Evolutionary conservation across 2,797 vertebrate genomes (phyloP).

Genomic region (Lacerta viridis): DNA sequence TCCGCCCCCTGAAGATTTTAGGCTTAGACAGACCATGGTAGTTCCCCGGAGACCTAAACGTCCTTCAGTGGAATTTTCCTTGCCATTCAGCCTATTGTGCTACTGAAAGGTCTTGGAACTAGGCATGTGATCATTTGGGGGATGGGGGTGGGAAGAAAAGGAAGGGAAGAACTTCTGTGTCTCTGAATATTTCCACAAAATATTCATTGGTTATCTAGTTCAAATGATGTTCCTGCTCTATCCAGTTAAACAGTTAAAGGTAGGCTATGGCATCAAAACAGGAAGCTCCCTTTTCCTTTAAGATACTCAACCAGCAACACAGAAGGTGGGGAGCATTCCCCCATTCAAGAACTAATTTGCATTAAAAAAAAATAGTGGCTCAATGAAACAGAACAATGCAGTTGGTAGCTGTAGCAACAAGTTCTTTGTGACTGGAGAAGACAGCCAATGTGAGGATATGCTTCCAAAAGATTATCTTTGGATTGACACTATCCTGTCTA

Average conservation of each 20-base stretch:
- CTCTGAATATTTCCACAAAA: conserved; percentile 61
- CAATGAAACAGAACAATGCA: conserved; percentile 71
- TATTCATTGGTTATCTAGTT: conserved; percentile 69
- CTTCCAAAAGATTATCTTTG: conserved; percentile 4
- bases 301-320: conserved; percentile 39
- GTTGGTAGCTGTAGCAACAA: conserved; percentile 71
- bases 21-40: conserved; percentile 72
- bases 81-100: conserved; percentile 79
- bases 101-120: conserved; percentile 76
- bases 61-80: conserved; percentile 82
- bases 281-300: conserved; percentile 50
- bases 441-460: conserved; percentile 25
- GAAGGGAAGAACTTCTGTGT: conserved; percentile 53
- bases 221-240: conserved; percentile 66
- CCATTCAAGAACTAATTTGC: conserved; percentile 39
- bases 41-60: conserved; percentile 80
- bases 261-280: conserved; percentile 33
- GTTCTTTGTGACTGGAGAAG: conserved; percentile 39
- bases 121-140: conserved; percentile 69
- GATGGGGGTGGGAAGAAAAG: conserved; percentile 40
- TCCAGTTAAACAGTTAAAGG: conserved; percentile 60
- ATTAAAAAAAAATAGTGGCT: conserved; percentile 42
- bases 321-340: conserved; percentile 45
- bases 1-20: conserved; percentile 60
- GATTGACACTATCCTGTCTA: background rate